A percentile compares a stretch with the other conserved stretches of the same genome.
These are phyloP conservation scores for Galeopsomyia nigrocyanea DNA, from an alignment of 2,888 invertebrate species.

Conservation along the genomic window DNA sequence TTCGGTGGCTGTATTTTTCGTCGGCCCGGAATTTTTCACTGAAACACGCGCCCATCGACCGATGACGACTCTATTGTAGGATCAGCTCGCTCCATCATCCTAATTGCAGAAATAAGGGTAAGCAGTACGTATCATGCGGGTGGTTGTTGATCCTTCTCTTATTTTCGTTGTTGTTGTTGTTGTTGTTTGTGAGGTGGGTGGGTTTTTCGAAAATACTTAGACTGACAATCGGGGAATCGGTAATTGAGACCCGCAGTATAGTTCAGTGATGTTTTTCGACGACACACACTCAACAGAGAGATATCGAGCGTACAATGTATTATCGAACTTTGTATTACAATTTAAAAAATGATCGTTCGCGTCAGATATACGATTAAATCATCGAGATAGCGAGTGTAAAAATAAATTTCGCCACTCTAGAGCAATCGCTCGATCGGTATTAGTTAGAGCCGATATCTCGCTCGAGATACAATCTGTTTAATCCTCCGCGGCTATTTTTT, in stretches of 20 bases:
- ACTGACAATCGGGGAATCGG: not conserved
- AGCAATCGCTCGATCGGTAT: too few species aligned
- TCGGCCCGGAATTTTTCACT: conserved; percentile 31
- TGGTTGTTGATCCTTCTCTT: conserved; percentile 16
- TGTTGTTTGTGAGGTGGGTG: not conserved
- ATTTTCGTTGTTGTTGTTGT: too few species aligned
- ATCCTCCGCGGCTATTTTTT: too few species aligned
- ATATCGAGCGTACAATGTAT: too few species aligned
- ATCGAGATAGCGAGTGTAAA: too few species aligned
- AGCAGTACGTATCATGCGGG: conserved; percentile 22
- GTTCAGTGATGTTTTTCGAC: not conserved
- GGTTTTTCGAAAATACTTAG: conserved; percentile 14
- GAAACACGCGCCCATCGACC: conserved; percentile 28
- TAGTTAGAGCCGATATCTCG: not conserved
- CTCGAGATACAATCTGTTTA: too few species aligned
- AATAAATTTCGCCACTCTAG: too few species aligned
- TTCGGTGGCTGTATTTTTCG: conserved; percentile 1
- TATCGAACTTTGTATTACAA: too few species aligned
- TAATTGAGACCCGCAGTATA: conserved; percentile 47
- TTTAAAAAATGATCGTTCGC: too few species aligned
- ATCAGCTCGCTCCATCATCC: conserved; percentile 27
- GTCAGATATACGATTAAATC: too few species aligned
- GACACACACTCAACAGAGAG: too few species aligned
- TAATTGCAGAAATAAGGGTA: conserved; percentile 36
- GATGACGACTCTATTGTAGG: conserved; percentile 25